These are phyloP conservation scores for Malaclemys terrapin DNA, from an alignment of 2,113 vertebrate genomes.

Conservation along the genomic window DNA sequence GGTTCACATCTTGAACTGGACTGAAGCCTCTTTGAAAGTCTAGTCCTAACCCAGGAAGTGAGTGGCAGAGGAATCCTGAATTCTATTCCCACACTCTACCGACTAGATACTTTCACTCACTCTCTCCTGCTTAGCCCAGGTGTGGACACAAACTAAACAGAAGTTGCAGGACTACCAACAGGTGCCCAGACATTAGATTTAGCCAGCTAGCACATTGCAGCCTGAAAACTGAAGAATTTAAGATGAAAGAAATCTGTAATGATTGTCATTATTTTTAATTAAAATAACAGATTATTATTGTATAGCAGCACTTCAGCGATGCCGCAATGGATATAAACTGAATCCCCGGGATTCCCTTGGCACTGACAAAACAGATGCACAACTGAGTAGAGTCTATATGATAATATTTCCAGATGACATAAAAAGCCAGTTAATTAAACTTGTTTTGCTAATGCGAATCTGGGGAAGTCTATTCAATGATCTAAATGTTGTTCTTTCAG, in stretches of 20 bases:
- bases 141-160: neutral
- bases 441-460: constrained; percentile 12
- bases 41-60: neutral
- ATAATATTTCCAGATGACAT: constrained; percentile 45
- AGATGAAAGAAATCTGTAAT: constrained; percentile 16
- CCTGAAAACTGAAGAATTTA: neutral
- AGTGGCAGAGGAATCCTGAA: neutral
- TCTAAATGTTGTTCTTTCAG: constrained; percentile 8
- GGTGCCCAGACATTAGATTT: neutral
- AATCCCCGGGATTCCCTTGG: constrained; percentile 9
- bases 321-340: constrained; percentile 13
- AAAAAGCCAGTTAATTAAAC: constrained; percentile 48
- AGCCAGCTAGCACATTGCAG: neutral
- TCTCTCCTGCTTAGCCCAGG: neutral
- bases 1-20: neutral
- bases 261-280: constrained; percentile 22
- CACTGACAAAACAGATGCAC: constrained; percentile 18
- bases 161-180: neutral
- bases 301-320: neutral
- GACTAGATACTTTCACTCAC: neutral
- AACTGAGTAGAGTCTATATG: neutral
- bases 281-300: constrained; percentile 19
- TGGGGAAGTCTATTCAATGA: constrained; percentile 12
- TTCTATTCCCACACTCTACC: neutral
- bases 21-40: neutral